Conservation (phyloP, 2,888 invertebrate species). For the Spilarctia lutea region DNA sequence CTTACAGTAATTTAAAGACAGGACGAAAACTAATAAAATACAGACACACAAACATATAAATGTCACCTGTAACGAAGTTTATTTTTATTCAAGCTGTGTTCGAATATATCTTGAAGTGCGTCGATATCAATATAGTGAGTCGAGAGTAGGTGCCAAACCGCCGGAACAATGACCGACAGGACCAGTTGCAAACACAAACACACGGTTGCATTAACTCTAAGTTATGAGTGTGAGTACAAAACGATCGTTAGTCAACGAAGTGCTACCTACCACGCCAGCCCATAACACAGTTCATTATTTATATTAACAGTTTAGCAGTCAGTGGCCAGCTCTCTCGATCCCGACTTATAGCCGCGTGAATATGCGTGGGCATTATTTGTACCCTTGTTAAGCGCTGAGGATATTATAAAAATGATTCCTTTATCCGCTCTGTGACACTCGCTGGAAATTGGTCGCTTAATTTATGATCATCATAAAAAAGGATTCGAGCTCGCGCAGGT, state of each 20-base stretch:
- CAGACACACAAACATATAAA: constrained; percentile 24
- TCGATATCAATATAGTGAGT: constrained; percentile 47
- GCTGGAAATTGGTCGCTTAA: constrained; percentile 85
- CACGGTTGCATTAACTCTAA: constrained; percentile 51
- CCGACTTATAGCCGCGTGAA: constrained; percentile 84
- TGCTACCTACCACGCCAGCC: constrained; percentile 78
- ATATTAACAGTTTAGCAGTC: constrained; percentile 87
- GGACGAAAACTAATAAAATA: constrained; percentile 28
- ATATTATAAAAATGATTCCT: constrained; percentile 87
- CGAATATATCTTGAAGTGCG: constrained; percentile 35
- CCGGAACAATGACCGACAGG: constrained; percentile 53
- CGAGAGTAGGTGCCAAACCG: constrained; percentile 48
- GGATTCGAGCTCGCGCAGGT: constrained; percentile 82
- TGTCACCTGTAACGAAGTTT: constrained; percentile 26
- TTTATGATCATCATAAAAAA: constrained; percentile 85
- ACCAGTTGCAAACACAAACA: constrained; percentile 36
- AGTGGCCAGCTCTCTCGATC: constrained; percentile 77
- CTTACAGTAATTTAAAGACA: constrained; percentile 20
- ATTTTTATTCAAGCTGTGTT: constrained; percentile 36
- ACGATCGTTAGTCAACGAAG: constrained; percentile 81
- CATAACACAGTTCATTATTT: constrained; percentile 86
- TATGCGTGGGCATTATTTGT: constrained; percentile 86
- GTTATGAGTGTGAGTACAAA: constrained; percentile 75
- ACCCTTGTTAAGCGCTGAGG: constrained; percentile 85
- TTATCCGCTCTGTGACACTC: constrained; percentile 85